Conservation (phyloP, 2,888 invertebrate genomes). For the Noctua pronuba region DNA sequence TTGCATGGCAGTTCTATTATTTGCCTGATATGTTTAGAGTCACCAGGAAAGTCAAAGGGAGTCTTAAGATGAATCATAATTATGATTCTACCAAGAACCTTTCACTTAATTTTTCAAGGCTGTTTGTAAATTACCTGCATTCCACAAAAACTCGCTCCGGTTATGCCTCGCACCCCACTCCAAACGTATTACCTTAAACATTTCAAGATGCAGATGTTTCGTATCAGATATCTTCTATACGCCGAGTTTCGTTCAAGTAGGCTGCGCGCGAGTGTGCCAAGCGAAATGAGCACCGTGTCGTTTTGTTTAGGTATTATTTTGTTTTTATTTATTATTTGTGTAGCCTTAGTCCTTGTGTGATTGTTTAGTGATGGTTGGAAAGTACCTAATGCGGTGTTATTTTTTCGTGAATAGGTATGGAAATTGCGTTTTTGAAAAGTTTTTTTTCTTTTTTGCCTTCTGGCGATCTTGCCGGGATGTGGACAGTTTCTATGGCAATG, state of each 20-base stretch:
- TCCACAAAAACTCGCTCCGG: conserved; percentile 18
- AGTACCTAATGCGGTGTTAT: background rate
- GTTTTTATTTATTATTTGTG: conserved; percentile 19
- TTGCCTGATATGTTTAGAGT: background rate
- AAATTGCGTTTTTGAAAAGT: background rate
- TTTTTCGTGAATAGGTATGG: conserved; percentile 1
- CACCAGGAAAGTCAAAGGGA: background rate
- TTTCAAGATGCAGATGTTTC: conserved; percentile 69
- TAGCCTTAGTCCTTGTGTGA: background rate
- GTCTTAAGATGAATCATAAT: background rate
- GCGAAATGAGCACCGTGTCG: conserved; percentile 63
- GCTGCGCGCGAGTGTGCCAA: conserved; percentile 26
- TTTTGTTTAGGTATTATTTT: conserved; percentile 67
- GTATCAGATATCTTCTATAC: conserved; percentile 64
- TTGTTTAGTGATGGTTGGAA: conserved; percentile 30
- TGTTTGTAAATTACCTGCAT: background rate
- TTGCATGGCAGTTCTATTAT: background rate
- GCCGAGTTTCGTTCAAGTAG: conserved; percentile 50
- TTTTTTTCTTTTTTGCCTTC: background rate
- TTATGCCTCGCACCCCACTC: conserved; percentile 43
- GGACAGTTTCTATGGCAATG: background rate
- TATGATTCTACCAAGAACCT: background rate
- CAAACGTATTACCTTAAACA: conserved; percentile 67
- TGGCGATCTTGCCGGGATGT: background rate
- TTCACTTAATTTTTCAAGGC: background rate